phyloP scores from a whole-genome alignment of 2,113 vertebrate species.

The Paraplagusia blochii region DNA sequence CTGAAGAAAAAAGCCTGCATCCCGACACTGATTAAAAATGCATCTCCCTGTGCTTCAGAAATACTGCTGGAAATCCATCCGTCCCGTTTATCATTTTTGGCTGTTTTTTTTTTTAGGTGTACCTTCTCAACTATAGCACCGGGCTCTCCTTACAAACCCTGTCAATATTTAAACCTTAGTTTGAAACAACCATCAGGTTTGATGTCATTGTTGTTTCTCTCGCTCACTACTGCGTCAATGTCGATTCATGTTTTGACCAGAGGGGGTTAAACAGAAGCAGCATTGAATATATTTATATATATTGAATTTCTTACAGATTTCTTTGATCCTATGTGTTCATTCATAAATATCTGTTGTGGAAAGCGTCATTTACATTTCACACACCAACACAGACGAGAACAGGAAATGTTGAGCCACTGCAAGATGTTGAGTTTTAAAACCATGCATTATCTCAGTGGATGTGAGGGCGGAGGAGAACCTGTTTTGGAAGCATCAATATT shows the following conservation, averaged over 20 bases:
- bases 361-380: too few species aligned
- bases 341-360: too few species aligned
- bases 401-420: too few species aligned
- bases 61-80: constrained; percentile 58
- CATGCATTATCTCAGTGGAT: too few species aligned
- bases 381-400: too few species aligned
- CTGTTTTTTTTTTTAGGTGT: constrained; percentile 17
- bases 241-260: not conserved
- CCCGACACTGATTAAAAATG: constrained; percentile 71
- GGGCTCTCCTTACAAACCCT: constrained; percentile 13
- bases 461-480: too few species aligned
- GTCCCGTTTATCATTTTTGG: constrained; percentile 38
- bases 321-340: too few species aligned
- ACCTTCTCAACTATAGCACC: constrained; percentile 12
- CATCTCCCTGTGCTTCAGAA: constrained; percentile 64
- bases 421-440: too few species aligned
- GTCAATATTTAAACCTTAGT: constrained; percentile 9
- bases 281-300: too few species aligned
- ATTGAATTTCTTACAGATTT: too few species aligned
- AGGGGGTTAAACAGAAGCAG: not conserved
- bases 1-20: constrained; percentile 43
- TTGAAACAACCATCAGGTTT: not conserved
- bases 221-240: not conserved
- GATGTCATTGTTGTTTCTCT: not conserved
- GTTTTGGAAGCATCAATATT: too few species aligned